A percentile compares a stretch with the other conserved stretches of the same genome.
phyloP scores from a whole-genome alignment of 1,140 invertebrate species.

The Polyergus mexicanus region DNA sequence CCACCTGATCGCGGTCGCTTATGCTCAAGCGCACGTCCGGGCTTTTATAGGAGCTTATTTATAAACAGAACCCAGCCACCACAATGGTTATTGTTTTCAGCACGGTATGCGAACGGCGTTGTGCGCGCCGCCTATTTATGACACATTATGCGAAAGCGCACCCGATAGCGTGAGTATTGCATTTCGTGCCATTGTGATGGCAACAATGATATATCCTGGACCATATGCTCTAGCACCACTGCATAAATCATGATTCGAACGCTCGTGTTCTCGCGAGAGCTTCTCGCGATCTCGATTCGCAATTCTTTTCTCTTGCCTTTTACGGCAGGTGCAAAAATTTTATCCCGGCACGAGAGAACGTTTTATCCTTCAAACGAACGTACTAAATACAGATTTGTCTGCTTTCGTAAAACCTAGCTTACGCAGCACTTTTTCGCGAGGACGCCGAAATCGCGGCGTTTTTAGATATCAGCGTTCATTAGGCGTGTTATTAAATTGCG shows the following conservation, averaged over 20 bases:
- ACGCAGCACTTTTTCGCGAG: slow-evolving; percentile 23
- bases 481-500: slow-evolving; percentile 52
- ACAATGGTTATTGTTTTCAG: slow-evolving; percentile 87
- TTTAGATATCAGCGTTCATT: slow-evolving; percentile 62
- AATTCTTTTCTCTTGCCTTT: slow-evolving; percentile 23
- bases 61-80: slow-evolving; percentile 83
- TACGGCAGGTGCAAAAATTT: slow-evolving; percentile 37
- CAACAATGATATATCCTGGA: slow-evolving; percentile 83
- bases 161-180: slow-evolving; percentile 82
- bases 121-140: slow-evolving; percentile 85
- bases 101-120: slow-evolving; percentile 79
- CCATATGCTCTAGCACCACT: slow-evolving; percentile 75
- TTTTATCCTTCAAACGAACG: not conserved
- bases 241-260: slow-evolving; percentile 80
- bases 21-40: slow-evolving; percentile 52
- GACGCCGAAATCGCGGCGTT: slow-evolving; percentile 47
- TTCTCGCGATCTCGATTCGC: slow-evolving; percentile 64
- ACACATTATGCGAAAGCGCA: slow-evolving; percentile 86
- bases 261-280: slow-evolving; percentile 22
- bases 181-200: slow-evolving; percentile 83
- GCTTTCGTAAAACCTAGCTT: not conserved
- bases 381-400: not conserved
- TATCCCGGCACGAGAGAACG: not conserved
- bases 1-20: slow-evolving; percentile 42
- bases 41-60: slow-evolving; percentile 82